Conservation (phyloP, 2,888 invertebrate species). For the Galerucella nymphaeae region DNA sequence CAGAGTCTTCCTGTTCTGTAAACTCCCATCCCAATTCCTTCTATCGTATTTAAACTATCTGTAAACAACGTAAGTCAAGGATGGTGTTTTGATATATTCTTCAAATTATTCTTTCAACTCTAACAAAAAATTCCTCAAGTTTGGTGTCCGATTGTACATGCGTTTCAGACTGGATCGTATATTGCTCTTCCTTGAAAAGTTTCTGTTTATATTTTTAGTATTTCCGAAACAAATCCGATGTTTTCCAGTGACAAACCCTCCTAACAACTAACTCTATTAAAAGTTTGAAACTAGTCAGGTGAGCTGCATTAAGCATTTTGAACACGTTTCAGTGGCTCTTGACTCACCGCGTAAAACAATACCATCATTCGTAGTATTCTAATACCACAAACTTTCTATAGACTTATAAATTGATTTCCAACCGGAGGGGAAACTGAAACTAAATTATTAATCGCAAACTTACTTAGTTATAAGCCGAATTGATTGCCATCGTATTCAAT, state of each 20-base stretch:
- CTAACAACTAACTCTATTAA: background rate
- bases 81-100: no score
- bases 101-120: no score
- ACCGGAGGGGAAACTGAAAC: conserved; percentile 26
- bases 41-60: no score
- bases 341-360: conserved; percentile 27
- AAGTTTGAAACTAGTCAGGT: conserved; percentile 25
- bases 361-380: conserved; percentile 26
- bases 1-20: no score
- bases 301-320: conserved; percentile 23
- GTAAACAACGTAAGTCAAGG: no score
- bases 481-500: conserved; percentile 34
- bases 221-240: background rate
- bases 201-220: no score
- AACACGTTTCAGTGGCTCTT: conserved; percentile 32
- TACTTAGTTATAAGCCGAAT: conserved; percentile 35
- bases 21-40: no score
- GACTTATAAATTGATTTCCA: conserved; percentile 34
- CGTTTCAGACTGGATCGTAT: no score
- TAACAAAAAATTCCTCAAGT: no score
- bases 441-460: conserved; percentile 35
- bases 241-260: background rate
- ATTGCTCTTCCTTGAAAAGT: no score
- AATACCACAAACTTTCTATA: conserved; percentile 30
- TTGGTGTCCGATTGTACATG: no score